Evolutionary conservation across 2,113 vertebrate genomes (phyloP).

Genomic region (Nycticorax nycticorax): DNA sequence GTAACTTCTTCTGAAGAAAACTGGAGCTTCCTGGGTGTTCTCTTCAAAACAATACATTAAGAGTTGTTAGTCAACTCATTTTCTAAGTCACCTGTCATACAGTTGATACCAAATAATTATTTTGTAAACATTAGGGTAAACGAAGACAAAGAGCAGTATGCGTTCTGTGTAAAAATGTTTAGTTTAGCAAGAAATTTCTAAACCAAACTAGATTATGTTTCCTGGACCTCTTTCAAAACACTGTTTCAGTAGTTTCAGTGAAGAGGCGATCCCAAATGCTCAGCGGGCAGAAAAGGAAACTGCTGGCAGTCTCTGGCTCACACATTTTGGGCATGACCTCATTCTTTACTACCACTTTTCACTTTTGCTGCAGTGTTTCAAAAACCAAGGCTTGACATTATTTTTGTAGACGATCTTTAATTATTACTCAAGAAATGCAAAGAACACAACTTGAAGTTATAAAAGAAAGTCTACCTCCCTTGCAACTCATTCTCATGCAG

Average conservation of each 20-base stretch:
- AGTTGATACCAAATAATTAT: background rate
- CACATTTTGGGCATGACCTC: constrained; percentile 47
- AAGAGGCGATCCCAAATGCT: constrained; percentile 39
- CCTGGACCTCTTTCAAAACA: background rate
- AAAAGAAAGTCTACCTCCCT: background rate
- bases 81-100: background rate
- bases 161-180: background rate
- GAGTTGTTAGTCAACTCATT: background rate
- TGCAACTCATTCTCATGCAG: background rate
- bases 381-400: background rate
- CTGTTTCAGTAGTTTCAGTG: background rate
- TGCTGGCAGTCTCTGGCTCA: constrained; percentile 44
- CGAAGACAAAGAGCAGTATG: background rate
- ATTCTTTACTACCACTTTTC: constrained; percentile 46
- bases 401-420: background rate
- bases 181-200: background rate
- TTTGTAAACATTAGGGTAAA: background rate
- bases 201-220: background rate
- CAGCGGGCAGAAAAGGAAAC: constrained; percentile 24
- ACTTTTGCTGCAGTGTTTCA: background rate
- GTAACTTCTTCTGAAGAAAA: background rate
- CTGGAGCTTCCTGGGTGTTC: background rate
- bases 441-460: background rate
- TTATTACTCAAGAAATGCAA: background rate
- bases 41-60: background rate